Conservation (phyloP, 1,140 invertebrate species). For the Drosophila aff. region DNA sequence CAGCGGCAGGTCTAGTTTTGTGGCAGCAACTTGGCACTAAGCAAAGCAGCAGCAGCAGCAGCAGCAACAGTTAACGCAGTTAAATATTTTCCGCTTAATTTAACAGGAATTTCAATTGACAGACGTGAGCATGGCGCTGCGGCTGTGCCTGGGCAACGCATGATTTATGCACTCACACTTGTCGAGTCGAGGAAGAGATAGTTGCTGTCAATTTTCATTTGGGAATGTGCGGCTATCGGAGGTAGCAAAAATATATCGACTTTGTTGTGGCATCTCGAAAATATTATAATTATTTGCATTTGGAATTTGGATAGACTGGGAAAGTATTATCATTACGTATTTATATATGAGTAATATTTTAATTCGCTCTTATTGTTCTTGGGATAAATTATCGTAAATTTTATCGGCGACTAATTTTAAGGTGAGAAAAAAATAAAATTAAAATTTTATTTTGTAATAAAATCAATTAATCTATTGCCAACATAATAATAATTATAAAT, state of each 20-base stretch:
- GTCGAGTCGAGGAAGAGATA: constrained; percentile 44
- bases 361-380: not conserved
- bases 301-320: not conserved
- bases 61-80: constrained; percentile 57
- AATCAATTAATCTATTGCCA: too few relatives aligned
- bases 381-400: not conserved
- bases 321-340: not conserved
- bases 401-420: not conserved
- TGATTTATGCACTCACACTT: constrained; percentile 79
- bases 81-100: constrained; percentile 84
- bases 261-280: too few relatives aligned
- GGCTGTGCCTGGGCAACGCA: constrained; percentile 57
- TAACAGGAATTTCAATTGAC: constrained; percentile 84
- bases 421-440: too few relatives aligned
- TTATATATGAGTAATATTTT: not conserved
- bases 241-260: not conserved
- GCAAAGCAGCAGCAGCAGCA: constrained; percentile 8
- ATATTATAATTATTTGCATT: not conserved
- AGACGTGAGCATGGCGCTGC: constrained; percentile 63
- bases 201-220: constrained; percentile 73
- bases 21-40: constrained; percentile 45
- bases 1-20: constrained; percentile 32
- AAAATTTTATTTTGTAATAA: too few relatives aligned
- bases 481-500: too few relatives aligned
- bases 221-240: not conserved